Evolutionary conservation across 2,797 vertebrate species (phyloP).

Genomic region (Triplophysa yarkandensis): DNA sequence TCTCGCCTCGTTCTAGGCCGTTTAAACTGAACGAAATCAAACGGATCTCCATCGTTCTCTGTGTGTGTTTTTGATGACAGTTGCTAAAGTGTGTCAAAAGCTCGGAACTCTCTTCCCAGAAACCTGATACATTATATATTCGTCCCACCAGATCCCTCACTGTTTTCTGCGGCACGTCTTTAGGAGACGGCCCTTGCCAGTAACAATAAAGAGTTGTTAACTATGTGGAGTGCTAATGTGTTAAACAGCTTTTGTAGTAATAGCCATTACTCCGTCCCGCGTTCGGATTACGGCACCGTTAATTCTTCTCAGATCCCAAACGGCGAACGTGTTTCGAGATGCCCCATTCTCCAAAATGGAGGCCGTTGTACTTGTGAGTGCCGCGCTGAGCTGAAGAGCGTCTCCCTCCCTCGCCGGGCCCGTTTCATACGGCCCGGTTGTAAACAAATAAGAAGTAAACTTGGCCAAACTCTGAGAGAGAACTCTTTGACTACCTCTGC

Average conservation of each 20-base stretch:
- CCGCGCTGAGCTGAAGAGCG: constrained; percentile 26
- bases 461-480: constrained; percentile 59
- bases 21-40: not conserved
- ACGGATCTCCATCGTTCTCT: not conserved
- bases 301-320: constrained; percentile 43
- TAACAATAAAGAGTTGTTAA: constrained; percentile 40
- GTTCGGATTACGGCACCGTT: constrained; percentile 4
- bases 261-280: constrained; percentile 7
- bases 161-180: constrained; percentile 21
- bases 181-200: constrained; percentile 6
- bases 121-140: constrained; percentile 22
- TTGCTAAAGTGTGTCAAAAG: constrained; percentile 20
- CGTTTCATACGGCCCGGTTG: constrained; percentile 51
- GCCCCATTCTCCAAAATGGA: constrained; percentile 59
- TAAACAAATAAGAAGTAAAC: constrained; percentile 60
- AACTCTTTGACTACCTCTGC: constrained; percentile 60
- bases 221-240: constrained; percentile 6
- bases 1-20: not conserved
- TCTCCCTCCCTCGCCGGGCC: constrained; percentile 53
- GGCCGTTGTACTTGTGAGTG: constrained; percentile 55
- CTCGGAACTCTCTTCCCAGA: constrained; percentile 28
- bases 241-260: constrained; percentile 25
- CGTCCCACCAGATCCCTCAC: constrained; percentile 21
- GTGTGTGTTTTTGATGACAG: constrained; percentile 26
- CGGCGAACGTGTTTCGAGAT: constrained; percentile 39